Evolutionary conservation across 1,140 invertebrate genomes (phyloP).

Genomic region (Elymnias hypermnestra): DNA sequence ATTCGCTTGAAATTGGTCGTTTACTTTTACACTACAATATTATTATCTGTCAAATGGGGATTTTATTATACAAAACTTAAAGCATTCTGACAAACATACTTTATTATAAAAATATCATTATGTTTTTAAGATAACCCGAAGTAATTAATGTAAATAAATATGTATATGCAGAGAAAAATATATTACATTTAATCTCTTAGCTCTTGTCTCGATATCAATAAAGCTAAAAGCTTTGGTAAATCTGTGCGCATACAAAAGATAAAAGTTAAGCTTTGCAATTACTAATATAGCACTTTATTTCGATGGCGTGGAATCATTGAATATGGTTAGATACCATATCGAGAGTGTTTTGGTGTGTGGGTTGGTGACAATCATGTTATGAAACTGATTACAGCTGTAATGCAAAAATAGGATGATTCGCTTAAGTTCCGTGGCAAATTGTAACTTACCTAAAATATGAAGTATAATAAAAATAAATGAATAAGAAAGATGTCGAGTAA

Average conservation of each 20-base stretch:
- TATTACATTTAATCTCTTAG: not conserved
- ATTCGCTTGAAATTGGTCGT: too few species aligned
- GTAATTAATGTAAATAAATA: too few species aligned
- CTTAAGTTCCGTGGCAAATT: not conserved
- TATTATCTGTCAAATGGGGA: too few species aligned
- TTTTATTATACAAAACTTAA: too few species aligned
- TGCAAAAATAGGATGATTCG: conserved; percentile 21
- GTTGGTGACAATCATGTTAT: conserved; percentile 42
- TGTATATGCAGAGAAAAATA: too few species aligned
- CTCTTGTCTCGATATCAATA: not conserved
- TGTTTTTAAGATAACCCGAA: too few species aligned
- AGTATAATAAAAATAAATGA: too few species aligned
- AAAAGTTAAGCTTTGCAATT: conserved; percentile 22
- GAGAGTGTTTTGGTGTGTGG: conserved; percentile 33
- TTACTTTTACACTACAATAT: too few species aligned
- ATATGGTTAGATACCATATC: conserved; percentile 43
- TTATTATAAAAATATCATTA: too few species aligned
- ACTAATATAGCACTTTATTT: conserved; percentile 22
- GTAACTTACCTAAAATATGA: too few species aligned
- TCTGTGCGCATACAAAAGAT: conserved; percentile 27
- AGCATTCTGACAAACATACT: too few species aligned
- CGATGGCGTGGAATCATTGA: conserved; percentile 34
- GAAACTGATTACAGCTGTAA: conserved; percentile 34
- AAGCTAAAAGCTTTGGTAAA: conserved; percentile 31
- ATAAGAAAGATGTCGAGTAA: too few species aligned